Evolutionary conservation across 2,113 vertebrate genomes (phyloP).

Genomic region (Rhagologus leucostigma): DNA sequence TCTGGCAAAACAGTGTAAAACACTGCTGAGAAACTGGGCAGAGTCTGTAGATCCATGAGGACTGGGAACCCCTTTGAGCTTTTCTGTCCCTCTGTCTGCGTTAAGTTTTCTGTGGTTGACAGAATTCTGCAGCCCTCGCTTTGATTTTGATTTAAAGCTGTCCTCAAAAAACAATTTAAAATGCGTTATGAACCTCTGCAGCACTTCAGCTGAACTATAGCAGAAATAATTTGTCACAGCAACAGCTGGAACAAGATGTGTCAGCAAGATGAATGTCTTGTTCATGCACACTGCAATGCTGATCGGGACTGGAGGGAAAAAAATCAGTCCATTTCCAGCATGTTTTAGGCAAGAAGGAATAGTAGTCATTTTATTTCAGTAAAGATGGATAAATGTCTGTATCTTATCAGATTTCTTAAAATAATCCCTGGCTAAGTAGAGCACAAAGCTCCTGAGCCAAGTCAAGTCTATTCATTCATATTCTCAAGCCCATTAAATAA

Average conservation of each 20-base stretch:
- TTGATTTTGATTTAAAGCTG: neutral
- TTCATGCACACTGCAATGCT: neutral
- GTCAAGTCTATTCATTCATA: neutral
- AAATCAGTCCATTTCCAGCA: neutral
- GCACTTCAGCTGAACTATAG: constrained; percentile 4
- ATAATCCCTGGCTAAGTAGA: neutral
- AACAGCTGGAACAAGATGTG: constrained; percentile 57
- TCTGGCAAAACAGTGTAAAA: neutral
- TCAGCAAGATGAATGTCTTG: constrained; percentile 48
- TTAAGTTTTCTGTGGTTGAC: neutral
- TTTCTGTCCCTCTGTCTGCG: neutral
- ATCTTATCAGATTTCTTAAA: neutral
- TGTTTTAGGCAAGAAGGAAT: neutral
- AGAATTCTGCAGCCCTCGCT: neutral
- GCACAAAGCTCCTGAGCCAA: neutral
- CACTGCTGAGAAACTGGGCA: neutral
- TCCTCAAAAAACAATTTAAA: neutral
- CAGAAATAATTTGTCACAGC: constrained; percentile 63
- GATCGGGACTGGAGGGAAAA: neutral
- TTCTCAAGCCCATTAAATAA: neutral
- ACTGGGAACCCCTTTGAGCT: neutral
- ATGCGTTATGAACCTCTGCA: neutral
- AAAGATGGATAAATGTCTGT: neutral
- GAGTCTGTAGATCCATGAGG: neutral
- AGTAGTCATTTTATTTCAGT: neutral